Base-by-base conservation (phyloP, 2,888 invertebrate species). In the Vandiemenella viatica region DNA sequence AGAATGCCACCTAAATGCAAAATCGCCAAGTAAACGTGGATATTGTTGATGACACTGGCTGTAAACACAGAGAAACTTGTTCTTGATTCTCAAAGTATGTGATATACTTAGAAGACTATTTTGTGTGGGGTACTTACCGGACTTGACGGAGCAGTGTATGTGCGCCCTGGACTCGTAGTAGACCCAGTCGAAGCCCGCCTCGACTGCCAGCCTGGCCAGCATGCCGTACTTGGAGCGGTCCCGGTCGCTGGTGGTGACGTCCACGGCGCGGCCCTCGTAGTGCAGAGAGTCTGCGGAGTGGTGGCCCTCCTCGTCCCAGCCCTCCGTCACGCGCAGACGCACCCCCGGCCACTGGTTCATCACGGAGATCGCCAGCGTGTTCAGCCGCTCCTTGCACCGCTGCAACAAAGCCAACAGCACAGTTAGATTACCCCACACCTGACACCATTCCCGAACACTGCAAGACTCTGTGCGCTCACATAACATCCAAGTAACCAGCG, bases 341-440 rank as follows among this genome's bases (percentile, higher is more conserved):
- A 93, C 83, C n/a, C 92, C 89, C 0, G 93, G 93, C 95, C 96
- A 96, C 67, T 90, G 89, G 72, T 95, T 95, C 90, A 93, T 91
- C 67, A 96, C 95, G 60, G 89, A 87, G 64, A 93, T 88, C 49
- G 95, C 92, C 63, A 96, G 71, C 50, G 88, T 88, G 70, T 93
- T 90, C 60, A 96, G 71, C 68, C 89, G 92, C 70, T 95, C 95
- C 67, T 89, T 91, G 71, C 93, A 92, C 65, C 93, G 79, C 96
- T 95, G 80, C 45, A 82, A 83, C 19, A 59, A 58, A 61, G 55
- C 58, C 53, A 32, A 32, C 10, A 2, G 5, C 2, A n/a, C n/a
- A n/a, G n/a, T n/a, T n/a, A n/a, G n/a, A n/a, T n/a, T n/a, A n/a
- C n/a, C n/a, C n/a, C n/a, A n/a, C n/a, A n/a, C n/a, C n/a, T n/a